Evolutionary conservation across 2,797 vertebrate genomes (phyloP).

Genomic region (Liparis tanakae): DNA sequence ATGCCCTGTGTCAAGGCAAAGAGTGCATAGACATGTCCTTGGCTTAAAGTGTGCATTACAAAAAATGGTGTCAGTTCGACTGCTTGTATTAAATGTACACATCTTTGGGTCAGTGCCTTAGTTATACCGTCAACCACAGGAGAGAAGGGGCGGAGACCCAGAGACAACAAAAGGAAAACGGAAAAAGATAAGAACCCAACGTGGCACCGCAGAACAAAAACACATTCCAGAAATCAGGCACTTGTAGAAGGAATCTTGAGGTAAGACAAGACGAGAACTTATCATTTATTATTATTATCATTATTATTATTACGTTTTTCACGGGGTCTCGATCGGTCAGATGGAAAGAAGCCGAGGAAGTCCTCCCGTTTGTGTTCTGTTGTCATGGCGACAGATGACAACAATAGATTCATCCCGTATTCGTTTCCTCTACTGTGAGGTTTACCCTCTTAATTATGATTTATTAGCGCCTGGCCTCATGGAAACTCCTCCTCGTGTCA

Average conservation of each 20-base stretch:
- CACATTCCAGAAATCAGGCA: conserved; percentile 81
- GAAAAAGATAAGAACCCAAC: conserved; percentile 52
- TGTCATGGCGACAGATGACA: conserved; percentile 19
- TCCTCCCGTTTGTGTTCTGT: conserved; percentile 30
- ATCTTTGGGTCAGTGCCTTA: conserved; percentile 72
- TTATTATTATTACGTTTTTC: conserved; percentile 30
- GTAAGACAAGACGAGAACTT: conserved; percentile 69
- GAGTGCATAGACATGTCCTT: conserved; percentile 77
- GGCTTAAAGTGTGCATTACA: conserved; percentile 71
- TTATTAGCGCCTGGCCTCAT: conserved; percentile 52
- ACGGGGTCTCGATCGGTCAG: conserved; percentile 50
- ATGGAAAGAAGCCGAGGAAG: conserved; percentile 38
- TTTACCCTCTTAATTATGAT: conserved; percentile 49
- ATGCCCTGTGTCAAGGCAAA: conserved; percentile 57
- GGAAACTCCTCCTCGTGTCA: conserved; percentile 39
- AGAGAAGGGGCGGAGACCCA: conserved; percentile 54
- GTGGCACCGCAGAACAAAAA: conserved; percentile 76
- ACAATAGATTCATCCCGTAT: conserved; percentile 36
- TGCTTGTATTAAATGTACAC: conserved; percentile 53
- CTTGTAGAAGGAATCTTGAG: conserved; percentile 79
- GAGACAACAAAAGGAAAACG: conserved; percentile 49
- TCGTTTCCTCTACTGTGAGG: conserved; percentile 58
- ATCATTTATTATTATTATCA: conserved; percentile 28
- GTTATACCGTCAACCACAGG: conserved; percentile 44
- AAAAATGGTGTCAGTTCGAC: conserved; percentile 19